Evolutionary conservation across 2,113 vertebrate genomes (phyloP), one percentile per base, ranked within the genome.

Genomic region (Puntigrus tetrazona): DNA sequence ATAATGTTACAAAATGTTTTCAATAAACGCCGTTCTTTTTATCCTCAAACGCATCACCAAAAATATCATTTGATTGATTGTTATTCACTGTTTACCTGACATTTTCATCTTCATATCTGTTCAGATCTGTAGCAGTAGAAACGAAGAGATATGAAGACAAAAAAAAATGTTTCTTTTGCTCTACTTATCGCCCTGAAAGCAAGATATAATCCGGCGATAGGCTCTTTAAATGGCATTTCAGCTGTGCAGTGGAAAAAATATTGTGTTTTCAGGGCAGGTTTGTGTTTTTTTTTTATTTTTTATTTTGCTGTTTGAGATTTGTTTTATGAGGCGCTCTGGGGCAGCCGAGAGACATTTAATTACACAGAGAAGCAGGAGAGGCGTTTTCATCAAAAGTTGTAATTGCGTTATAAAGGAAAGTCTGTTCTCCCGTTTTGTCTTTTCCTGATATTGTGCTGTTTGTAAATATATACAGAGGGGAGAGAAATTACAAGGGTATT

Each of bases 271-370:
- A 85, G 87, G 84, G 90, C 89, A 91, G 90, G 86, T 92, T 93
- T 92, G 91, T 90, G 86, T 92, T 93, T 92, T 87, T 91, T 90
- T 90, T 89, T n/a, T n/a, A n/a, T n/a, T 90, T 90, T 90, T 90
- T 90, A 90, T 91, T 89, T 90, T 88, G 83, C 89, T 78, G 88
- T 90, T 87, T 87, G 85, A 90, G 87, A 81, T 69, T 85, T 76
- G 88, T 90, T 84, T 89, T 91, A 87, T 84, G 87, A 85, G 86
- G 88, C 3, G 70, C 92, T 91, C 86, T 57, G 77, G 75, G 90
- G 91, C 89, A 88, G 87, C 88, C 87, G 90, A 87, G 86, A 88
- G 84, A 87, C 91, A 92, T 94, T 94, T 93, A 93, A 94, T 94
- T 94, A 94, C 72, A 87, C 70, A 50, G 85, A 80, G 84, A 88